Evolutionary conservation across 1,140 invertebrate genomes (phyloP).

Genomic region (Lepidostoma basale): DNA sequence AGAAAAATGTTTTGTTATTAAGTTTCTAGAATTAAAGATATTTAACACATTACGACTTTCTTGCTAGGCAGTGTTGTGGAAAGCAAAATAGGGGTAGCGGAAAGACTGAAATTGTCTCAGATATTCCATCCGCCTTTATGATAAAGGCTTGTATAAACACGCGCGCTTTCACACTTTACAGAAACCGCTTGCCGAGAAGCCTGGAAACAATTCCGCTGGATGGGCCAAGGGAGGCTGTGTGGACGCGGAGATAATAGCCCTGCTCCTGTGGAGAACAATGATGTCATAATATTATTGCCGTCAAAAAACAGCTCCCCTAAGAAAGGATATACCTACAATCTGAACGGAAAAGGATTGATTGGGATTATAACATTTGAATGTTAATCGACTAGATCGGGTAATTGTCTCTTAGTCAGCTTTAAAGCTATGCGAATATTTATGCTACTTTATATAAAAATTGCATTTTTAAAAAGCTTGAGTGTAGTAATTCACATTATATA

Average conservation of each 20-base stretch:
- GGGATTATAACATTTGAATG: too few relatives aligned
- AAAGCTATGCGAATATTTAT: too few relatives aligned
- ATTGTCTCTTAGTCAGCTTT: too few relatives aligned
- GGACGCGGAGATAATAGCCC: slow-evolving; percentile 36
- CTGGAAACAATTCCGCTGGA: slow-evolving; percentile 39
- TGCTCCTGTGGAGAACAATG: slow-evolving; percentile 43
- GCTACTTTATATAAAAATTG: too few relatives aligned
- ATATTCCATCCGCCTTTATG: slow-evolving; percentile 44
- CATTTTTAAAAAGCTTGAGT: too few relatives aligned
- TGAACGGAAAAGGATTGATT: too few relatives aligned
- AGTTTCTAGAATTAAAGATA: too few relatives aligned
- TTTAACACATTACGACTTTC: too few relatives aligned
- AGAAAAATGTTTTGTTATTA: too few relatives aligned
- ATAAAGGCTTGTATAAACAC: slow-evolving; percentile 43
- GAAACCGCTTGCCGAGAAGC: slow-evolving; percentile 27
- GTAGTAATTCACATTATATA: too few relatives aligned
- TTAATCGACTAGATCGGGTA: too few relatives aligned
- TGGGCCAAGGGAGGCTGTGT: slow-evolving; percentile 21
- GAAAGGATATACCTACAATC: too few relatives aligned
- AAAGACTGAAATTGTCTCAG: slow-evolving; percentile 35
- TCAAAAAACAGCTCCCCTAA: slow-evolving; percentile 32
- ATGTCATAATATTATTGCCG: slow-evolving; percentile 42
- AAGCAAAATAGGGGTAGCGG: background rate
- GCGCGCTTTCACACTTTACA: slow-evolving; percentile 37
- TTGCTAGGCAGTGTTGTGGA: background rate